Evolutionary conservation across 2,797 vertebrate genomes (phyloP), one percentile per base, ranked within the genome.

Genomic region (Limosa lapponica): DNA sequence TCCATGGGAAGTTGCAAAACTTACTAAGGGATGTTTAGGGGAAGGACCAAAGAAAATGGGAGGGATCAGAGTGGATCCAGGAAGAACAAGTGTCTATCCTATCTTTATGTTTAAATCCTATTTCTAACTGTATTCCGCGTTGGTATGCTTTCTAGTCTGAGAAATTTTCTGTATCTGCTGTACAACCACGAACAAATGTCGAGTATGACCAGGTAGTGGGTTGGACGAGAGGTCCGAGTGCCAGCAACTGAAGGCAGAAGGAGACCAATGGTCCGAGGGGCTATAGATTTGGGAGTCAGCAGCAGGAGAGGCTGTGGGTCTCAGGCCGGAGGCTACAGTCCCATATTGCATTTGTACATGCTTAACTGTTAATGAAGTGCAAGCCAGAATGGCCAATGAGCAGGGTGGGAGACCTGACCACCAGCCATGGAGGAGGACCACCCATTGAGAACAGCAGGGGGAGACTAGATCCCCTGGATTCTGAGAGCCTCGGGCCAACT

Each of bases 381-480:
- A 59, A 72, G 24, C 12, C 32, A 32, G 32, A 34, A 49, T 2
- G 10, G 28, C 23, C 1, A 0, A 67, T 0, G 15, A 44, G 12
- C 32, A 30, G 16, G 5, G 32, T 34, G 36, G 12, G 23, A 54
- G 16, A 67, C 20, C 39, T 78, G 58, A 54, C 11, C 16, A n/a
- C 18, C 16, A 59, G 4, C 8, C 2, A 3, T 25, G 23, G 27
- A 54, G 36, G 16, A 28, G 16, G 36, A 66, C 10, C 13, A 27
- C 10, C 6, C 11, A 37, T 3, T 0, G 1, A 49, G 28, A 55
- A 59, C 27, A 72, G 8, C 11, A 61, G 7, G 3, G 6, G 13
- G 3, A 58, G 24, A 51, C 3, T 10, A 23, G 36, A 72, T 28
- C n/a, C 44, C 6, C n/a, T 20, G 36, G 32, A 57, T 44, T 24